Conservation (phyloP, 2,888 invertebrate genomes). For the Metellina segmentata region DNA sequence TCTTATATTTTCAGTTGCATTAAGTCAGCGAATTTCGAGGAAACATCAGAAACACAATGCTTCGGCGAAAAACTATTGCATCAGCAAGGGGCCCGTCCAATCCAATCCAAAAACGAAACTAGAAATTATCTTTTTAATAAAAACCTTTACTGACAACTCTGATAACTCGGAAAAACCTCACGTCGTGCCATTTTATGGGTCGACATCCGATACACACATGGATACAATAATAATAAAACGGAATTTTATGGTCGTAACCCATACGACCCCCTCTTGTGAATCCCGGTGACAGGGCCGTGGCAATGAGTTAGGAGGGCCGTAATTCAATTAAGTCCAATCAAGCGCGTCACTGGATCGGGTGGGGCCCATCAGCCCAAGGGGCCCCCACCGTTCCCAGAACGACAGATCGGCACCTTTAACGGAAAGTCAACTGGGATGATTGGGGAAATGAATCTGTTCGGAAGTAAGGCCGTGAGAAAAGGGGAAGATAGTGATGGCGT, state of each 20-base stretch:
- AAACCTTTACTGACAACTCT: not conserved
- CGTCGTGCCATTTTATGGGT: not conserved
- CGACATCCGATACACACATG: not conserved
- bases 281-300: not conserved
- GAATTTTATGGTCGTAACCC: not conserved
- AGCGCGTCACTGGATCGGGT: not conserved
- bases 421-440: not conserved
- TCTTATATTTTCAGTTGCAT: too few relatives aligned
- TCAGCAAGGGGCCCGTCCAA: not conserved
- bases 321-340: not conserved
- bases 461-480: not conserved
- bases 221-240: not conserved
- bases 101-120: not conserved
- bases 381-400: too few relatives aligned
- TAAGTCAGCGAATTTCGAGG: too few relatives aligned
- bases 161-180: not conserved
- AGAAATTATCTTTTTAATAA: not conserved
- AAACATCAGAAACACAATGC: not conserved
- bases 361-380: not conserved
- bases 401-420: too few relatives aligned
- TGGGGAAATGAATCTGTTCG: not conserved
- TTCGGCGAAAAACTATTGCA: not conserved
- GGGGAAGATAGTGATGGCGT: not conserved
- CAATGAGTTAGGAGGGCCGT: not conserved
- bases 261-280: not conserved